phyloP scores from a whole-genome alignment of 2,797 vertebrate genomes.

The Onychomys torridus region DNA sequence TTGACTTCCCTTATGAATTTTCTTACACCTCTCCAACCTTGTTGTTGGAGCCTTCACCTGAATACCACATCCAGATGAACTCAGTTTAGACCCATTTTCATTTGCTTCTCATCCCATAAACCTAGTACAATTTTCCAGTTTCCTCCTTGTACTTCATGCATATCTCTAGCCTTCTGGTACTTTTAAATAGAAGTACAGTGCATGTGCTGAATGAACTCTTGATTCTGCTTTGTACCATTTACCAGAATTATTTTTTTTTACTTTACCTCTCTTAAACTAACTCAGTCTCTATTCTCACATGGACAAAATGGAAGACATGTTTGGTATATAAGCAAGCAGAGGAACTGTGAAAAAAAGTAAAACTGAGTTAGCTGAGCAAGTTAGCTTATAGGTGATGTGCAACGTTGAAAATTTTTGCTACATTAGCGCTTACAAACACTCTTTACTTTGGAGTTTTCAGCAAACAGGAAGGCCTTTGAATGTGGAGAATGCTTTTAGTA shows the following conservation, averaged over 20 bases:
- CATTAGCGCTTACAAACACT: neutral
- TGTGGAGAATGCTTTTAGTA: neutral
- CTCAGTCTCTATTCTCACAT: neutral
- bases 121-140: neutral
- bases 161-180: neutral
- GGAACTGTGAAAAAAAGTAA: neutral
- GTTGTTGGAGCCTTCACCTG: neutral
- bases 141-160: neutral
- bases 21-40: neutral
- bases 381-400: rapidly evolving
- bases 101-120: neutral
- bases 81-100: neutral
- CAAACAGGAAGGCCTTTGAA: rapidly evolving
- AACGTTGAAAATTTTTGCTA: neutral
- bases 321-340: rapidly evolving
- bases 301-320: neutral
- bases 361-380: neutral
- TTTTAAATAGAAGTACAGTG: neutral
- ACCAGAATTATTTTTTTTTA: neutral
- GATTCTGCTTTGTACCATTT: neutral
- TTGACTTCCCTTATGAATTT: neutral
- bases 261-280: slow-evolving; percentile 10
- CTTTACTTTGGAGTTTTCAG: neutral
- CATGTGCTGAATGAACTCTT: neutral
- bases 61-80: rapidly evolving